These are phyloP conservation scores for Temnothorax ravouxi DNA, from an alignment of 2,888 invertebrate species.

Conservation along the genomic window DNA sequence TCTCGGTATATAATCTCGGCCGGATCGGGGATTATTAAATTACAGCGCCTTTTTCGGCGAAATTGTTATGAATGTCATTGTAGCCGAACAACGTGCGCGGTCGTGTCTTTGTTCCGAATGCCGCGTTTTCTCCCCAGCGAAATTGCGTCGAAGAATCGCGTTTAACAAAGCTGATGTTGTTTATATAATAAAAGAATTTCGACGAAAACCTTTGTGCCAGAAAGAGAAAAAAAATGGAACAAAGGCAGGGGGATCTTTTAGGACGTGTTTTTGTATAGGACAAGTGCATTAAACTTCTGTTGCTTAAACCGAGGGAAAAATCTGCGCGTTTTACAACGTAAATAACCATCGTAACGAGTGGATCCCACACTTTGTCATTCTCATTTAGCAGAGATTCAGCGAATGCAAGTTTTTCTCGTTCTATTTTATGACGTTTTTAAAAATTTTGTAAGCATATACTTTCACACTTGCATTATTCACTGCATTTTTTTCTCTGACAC, in stretches of 20 bases:
- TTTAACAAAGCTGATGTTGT: slow-evolving; percentile 12
- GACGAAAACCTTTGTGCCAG: neutral
- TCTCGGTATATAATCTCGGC: slow-evolving; percentile 53
- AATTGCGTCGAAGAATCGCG: neutral
- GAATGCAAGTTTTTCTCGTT: neutral
- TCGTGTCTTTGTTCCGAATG: neutral
- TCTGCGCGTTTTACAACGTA: slow-evolving; percentile 3
- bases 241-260: neutral
- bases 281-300: slow-evolving; percentile 12
- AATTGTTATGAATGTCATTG: slow-evolving; percentile 30
- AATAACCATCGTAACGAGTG: neutral
- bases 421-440: neutral
- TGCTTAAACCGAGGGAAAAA: slow-evolving; percentile 11
- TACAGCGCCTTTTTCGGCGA: slow-evolving; percentile 27
- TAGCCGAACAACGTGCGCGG: neutral
- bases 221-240: neutral
- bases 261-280: neutral
- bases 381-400: neutral
- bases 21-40: slow-evolving; percentile 72
- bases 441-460: neutral
- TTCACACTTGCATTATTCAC: neutral
- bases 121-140: neutral
- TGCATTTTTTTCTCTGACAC: neutral
- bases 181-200: neutral
- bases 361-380: neutral